Evolutionary conservation across 2,113 vertebrate species (phyloP).

Genomic region (Serilophus lunatus): DNA sequence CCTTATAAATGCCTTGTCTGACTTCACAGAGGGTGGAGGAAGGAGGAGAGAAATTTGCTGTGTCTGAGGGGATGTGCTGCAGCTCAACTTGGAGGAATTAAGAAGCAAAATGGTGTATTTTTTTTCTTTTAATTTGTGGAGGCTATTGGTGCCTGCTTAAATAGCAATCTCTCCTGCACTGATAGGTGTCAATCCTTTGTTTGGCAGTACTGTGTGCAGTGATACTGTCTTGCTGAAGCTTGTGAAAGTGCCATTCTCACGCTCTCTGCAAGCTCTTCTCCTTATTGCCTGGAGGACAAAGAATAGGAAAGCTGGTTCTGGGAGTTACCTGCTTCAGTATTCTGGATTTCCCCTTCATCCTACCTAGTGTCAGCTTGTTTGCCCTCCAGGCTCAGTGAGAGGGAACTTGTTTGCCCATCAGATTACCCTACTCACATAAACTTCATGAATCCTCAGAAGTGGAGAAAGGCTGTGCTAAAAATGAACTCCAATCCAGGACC

Average conservation of each 20-base stretch:
- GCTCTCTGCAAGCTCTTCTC: not conserved
- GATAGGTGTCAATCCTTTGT: not conserved
- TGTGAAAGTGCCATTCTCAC: not conserved
- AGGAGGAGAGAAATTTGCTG: not conserved
- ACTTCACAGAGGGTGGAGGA: not conserved
- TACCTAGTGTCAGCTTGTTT: not conserved
- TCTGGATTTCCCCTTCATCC: slow-evolving; percentile 31
- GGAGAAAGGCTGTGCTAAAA: not conserved
- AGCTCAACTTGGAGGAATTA: not conserved
- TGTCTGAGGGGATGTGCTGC: not conserved
- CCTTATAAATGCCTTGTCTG: not conserved
- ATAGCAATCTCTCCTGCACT: not conserved
- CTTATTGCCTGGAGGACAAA: not conserved
- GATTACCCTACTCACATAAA: not conserved
- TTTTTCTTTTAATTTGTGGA: not conserved
- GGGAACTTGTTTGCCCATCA: not conserved
- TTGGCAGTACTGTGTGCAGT: not conserved
- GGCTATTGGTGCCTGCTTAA: not conserved
- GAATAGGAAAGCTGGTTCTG: not conserved
- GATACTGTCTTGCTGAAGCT: accelerated
- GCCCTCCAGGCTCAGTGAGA: not conserved
- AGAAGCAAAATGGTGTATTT: not conserved
- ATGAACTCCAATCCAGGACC: not conserved
- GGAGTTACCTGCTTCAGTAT: not conserved
- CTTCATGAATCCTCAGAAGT: not conserved